phyloP scores from a whole-genome alignment of 2,797 vertebrate genomes.

The Gambelia wislizenii region DNA sequence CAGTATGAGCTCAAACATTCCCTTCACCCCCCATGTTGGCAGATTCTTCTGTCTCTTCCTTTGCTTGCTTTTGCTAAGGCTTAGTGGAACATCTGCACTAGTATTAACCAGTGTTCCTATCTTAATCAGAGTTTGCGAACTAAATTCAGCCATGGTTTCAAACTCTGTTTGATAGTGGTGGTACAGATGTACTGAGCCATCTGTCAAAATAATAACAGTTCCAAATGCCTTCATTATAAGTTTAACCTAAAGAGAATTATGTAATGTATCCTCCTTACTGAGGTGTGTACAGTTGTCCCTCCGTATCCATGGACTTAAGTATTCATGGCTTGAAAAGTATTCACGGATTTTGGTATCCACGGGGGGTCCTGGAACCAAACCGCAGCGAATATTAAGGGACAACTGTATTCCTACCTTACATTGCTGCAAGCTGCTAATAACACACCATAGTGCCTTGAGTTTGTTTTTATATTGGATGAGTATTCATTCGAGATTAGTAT shows the following conservation, averaged over 20 bases:
- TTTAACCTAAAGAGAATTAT: neutral
- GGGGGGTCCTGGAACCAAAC: no score
- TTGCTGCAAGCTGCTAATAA: neutral
- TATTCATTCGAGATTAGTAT: neutral
- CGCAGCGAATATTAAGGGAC: no score
- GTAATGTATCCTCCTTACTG: neutral
- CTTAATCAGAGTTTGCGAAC: neutral
- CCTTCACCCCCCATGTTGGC: neutral
- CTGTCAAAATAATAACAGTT: neutral
- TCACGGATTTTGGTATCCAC: no score
- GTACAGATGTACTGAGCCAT: neutral
- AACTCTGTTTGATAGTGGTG: neutral
- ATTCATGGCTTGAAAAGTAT: no score
- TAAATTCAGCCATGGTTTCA: neutral
- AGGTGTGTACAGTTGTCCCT: no score
- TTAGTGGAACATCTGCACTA: neutral
- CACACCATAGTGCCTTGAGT: neutral
- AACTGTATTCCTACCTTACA: neutral
- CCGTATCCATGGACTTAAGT: no score
- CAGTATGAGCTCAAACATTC: neutral
- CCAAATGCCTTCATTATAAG: neutral
- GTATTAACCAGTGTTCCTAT: neutral
- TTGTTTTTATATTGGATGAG: neutral
- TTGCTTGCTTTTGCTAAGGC: neutral
- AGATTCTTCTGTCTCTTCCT: neutral